These are phyloP conservation scores for Nasalis larvatus DNA, from an alignment of 2,113 vertebrate species.

Conservation along the genomic window DNA sequence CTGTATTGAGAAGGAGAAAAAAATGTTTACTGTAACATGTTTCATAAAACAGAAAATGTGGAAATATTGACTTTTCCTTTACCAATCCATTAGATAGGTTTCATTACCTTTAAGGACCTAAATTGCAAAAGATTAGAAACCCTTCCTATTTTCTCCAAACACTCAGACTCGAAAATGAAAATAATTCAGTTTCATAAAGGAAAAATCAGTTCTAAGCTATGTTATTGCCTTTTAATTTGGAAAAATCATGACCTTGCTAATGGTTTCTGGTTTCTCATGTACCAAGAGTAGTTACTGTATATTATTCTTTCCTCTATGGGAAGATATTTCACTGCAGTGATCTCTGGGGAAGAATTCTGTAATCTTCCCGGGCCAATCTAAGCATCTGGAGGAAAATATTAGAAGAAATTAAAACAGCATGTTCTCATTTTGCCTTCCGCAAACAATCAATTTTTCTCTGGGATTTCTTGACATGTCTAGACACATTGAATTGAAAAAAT, in stretches of 20 bases:
- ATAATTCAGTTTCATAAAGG: neutral
- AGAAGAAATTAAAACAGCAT: slow-evolving; percentile 3
- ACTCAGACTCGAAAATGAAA: neutral
- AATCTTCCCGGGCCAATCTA: neutral
- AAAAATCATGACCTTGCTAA: neutral
- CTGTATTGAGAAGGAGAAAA: neutral
- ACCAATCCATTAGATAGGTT: neutral
- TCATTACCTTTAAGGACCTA: neutral
- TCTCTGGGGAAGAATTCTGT: neutral
- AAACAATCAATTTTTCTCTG: neutral
- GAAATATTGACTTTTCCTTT: neutral
- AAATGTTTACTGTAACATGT: neutral
- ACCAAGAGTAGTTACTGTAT: neutral
- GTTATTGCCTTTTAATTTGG: neutral
- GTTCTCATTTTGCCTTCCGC: neutral
- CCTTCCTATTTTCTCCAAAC: neutral
- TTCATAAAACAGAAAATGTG: neutral
- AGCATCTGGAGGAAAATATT: neutral
- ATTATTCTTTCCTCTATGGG: neutral
- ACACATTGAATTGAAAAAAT: neutral
- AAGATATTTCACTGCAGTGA: neutral
- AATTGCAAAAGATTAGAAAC: neutral
- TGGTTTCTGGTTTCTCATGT: neutral
- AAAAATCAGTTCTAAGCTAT: neutral
- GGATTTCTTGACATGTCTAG: neutral